Base-by-base conservation (phyloP, 2,797 vertebrate species). In the Siniperca undulata region DNA sequence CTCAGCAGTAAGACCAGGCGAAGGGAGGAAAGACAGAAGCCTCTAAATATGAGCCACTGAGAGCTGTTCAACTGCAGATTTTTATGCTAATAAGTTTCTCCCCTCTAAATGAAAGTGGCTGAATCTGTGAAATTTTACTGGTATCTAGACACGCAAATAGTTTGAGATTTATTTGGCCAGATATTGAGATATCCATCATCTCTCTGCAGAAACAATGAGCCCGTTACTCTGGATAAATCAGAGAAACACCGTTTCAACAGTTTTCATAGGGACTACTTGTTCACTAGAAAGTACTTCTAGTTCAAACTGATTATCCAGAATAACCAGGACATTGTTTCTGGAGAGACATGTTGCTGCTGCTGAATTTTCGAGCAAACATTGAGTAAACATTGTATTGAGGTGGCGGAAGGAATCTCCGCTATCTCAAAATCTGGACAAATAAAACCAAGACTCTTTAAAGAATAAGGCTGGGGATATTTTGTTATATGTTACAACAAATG, bases 51-150 rank as follows among this genome's bases (percentile, higher is more conserved):
- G 59, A 80, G 1, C 30, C 16, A 9, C 42, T 36, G 62, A 48
- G 38, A 65, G 62, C 69, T 20, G 34, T 2, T 66, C 72, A 27
- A 67, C 62, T 46, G 46, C 58, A 78, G 44, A 67, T 36, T 20
- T 67, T 27, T 36, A 14, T 48, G 30, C 12, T 50, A 27, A 70
- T 6, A 12, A 0, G 27, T 24, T 50, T 53, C 34, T 60, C 20
- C 8, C 0, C 2, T 11, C 9, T 50, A 13, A 36, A 74, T 30
- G 5, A 40, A 64, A 20, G n/a, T 12, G 1, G 5, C 5, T 44
- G 8, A 44, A 65, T 55, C 14, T 14, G 4, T 11, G 7, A n/a
- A 46, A 20, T 36, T 67, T 58, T 14, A 65, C 0, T 17, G 13
- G 1, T 30, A 40, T 27, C 42, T 10, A 24, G 22, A 65, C 13